Evolutionary conservation across 2,113 vertebrate genomes (phyloP).

Genomic region (Salvelinus namaycush): DNA sequence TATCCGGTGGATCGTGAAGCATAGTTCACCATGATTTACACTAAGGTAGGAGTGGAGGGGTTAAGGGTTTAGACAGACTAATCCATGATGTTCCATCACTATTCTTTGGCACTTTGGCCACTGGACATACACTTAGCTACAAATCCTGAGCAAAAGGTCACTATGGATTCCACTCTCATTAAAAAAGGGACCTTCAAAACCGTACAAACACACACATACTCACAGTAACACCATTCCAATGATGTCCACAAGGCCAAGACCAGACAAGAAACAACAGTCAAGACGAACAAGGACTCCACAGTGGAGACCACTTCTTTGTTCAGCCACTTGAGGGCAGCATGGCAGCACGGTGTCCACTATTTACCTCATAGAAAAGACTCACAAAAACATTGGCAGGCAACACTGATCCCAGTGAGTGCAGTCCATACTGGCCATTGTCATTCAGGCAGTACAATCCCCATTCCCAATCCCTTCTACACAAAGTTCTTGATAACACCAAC

Average conservation of each 20-base stretch:
- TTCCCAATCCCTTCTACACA: not conserved
- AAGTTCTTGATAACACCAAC: not conserved
- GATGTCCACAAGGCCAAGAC: slow-evolving; percentile 49
- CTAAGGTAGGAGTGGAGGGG: not conserved
- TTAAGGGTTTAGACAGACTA: not conserved
- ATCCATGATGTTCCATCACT: not conserved
- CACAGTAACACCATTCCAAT: slow-evolving; percentile 32
- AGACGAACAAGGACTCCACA: not conserved
- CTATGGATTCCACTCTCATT: slow-evolving; percentile 5
- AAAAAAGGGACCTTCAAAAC: slow-evolving; percentile 50
- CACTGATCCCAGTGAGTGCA: not conserved
- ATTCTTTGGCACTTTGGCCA: slow-evolving; percentile 9
- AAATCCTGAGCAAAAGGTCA: slow-evolving; percentile 58
- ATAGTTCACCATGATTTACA: no score
- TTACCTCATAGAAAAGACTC: slow-evolving; percentile 1
- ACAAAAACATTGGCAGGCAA: not conserved
- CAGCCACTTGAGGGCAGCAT: slow-evolving; percentile 52
- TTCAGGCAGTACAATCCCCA: not conserved
- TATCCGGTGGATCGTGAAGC: no score
- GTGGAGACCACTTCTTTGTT: slow-evolving; percentile 9
- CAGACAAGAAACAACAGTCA: slow-evolving; percentile 13
- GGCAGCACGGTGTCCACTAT: slow-evolving; percentile 31
- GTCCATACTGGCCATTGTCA: not conserved
- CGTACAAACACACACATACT: slow-evolving; percentile 48
- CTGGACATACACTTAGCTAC: slow-evolving; percentile 38